phyloP scores from a whole-genome alignment of 2,888 invertebrate genomes.

The Ferrisia virgata region DNA sequence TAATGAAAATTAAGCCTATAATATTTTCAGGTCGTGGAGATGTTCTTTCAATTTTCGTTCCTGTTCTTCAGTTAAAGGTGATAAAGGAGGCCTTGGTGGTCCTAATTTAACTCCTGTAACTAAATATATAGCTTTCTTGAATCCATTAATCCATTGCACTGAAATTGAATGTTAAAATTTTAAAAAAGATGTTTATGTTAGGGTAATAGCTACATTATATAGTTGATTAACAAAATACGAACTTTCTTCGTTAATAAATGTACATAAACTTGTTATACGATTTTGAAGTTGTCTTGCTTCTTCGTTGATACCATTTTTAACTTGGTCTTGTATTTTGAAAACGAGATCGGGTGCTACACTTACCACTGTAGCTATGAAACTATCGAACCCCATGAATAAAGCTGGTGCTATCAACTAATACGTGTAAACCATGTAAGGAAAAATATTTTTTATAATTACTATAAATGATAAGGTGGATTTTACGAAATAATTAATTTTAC shows the following conservation, averaged over 20 bases:
- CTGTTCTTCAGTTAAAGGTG: neutral
- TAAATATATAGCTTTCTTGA: neutral
- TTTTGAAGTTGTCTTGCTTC: slow-evolving; percentile 58
- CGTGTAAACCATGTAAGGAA: too few species aligned
- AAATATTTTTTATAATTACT: neutral
- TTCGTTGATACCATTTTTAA: slow-evolving; percentile 56
- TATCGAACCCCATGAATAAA: slow-evolving; percentile 66
- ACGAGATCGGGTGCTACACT: slow-evolving; percentile 65
- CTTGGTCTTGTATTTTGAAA: slow-evolving; percentile 59
- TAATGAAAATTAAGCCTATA: too few species aligned
- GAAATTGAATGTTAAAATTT: neutral
- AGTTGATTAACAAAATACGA: neutral
- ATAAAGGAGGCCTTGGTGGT: neutral
- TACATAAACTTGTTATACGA: neutral
- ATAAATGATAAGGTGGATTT: too few species aligned
- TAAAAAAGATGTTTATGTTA: neutral
- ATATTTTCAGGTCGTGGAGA: neutral
- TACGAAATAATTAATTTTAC: too few species aligned
- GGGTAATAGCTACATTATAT: neutral
- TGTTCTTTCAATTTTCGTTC: neutral
- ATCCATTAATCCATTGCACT: slow-evolving; percentile 26
- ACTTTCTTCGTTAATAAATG: neutral
- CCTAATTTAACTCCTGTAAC: neutral
- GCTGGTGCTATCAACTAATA: slow-evolving; percentile 66
- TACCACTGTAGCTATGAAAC: slow-evolving; percentile 67